Conservation (phyloP, 2,113 vertebrate genomes). For the Machaerirhynchus nigripectus region DNA sequence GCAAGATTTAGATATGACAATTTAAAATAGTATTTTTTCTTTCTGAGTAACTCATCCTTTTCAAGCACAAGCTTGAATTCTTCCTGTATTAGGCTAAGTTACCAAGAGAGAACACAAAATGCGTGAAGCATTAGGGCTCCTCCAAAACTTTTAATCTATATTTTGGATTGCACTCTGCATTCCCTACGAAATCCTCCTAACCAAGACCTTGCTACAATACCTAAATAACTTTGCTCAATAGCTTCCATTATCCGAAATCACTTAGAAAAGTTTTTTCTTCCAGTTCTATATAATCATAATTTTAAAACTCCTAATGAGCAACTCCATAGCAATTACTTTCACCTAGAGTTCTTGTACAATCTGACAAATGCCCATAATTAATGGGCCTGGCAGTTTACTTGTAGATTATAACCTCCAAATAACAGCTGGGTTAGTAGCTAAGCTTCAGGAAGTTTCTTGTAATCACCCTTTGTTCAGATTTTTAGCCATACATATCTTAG, state of each 20-base stretch:
- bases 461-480: not conserved
- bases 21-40: not conserved
- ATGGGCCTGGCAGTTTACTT: not conserved
- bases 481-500: not conserved
- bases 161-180: not conserved
- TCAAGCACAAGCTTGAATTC: not conserved
- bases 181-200: not conserved
- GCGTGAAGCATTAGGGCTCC: not conserved
- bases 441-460: not conserved
- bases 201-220: not conserved
- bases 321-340: not conserved
- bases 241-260: not conserved
- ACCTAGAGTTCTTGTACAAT: not conserved
- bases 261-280: not conserved
- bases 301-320: not conserved
- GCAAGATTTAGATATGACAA: not conserved
- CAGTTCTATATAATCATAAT: not conserved
- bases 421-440: not conserved
- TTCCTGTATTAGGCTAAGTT: not conserved
- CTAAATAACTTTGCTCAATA: not conserved
- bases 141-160: not conserved
- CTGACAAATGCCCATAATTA: not conserved
- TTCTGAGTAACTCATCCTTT: not conserved
- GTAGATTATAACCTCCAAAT: not conserved
- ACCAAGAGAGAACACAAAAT: not conserved